Evolutionary conservation across 30 jellyfish, hydroid and myxozoan genomes (phyloP), one percentile per base, ranked within the genome.

Genomic region (Chrysaora quinquecirrha): DNA sequence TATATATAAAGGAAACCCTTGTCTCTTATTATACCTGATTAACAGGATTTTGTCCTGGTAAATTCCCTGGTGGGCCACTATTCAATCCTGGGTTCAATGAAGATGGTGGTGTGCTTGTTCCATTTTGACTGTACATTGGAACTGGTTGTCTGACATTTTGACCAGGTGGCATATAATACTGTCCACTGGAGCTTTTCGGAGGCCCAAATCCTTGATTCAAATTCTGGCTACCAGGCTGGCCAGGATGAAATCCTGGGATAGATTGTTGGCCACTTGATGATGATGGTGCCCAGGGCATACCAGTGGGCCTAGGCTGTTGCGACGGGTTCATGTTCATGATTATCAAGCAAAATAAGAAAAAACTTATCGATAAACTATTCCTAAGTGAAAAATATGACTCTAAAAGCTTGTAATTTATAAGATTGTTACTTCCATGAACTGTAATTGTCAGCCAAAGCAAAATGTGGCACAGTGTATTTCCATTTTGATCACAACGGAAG

Each of bases 401-500:
- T n/a, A n/a, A n/a, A n/a, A n/a, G n/a, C n/a, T n/a, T n/a, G n/a
- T n/a, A n/a, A n/a, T n/a, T n/a, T n/a, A n/a, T n/a, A n/a, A n/a
- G n/a, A n/a, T n/a, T 30, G 11, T 48, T 80, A 78, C 89, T 63
- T 38, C 76, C 50, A 63, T 47, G 83, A 49, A 72, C 80, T 80
- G 63, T 48, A 80, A 12, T 58, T 7, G 69, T 80, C 83, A 9
- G 12, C 9, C 19, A 25, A 52, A 52, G 29, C 7, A 10, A 20
- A 9, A 52, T 10, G 19, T 16, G 25, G 29, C 68, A 52, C 68
- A 10, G 25, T 3, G 19, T 20, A 20, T 3, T 78, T 29, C 83
- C 90, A 80, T 80, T 68, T 80, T 80, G 52, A 63, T 67, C 47
- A 34, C 83, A 66, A 65, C 83, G 90, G 90, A 80, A 80, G 90